phyloP scores from a whole-genome alignment of 2,113 vertebrate species.

The Xenopus laevis region DNA sequence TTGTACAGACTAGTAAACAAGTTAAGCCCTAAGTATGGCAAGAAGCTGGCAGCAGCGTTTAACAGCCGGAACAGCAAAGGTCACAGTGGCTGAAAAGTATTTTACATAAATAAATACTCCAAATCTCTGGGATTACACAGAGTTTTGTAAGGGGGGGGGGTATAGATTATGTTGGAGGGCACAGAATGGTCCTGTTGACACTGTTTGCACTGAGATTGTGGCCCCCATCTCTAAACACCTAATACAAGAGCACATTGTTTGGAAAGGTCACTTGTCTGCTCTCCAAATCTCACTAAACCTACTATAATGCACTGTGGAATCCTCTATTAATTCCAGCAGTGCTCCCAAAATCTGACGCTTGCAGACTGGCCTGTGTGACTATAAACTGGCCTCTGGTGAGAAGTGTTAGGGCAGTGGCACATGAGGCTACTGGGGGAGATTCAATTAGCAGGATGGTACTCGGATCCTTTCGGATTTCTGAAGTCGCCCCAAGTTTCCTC shows the following conservation, averaged over 20 bases:
- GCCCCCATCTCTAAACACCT: background rate
- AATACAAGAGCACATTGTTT: background rate
- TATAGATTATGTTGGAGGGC: too few species aligned
- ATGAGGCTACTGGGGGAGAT: too few species aligned
- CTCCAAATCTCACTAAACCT: background rate
- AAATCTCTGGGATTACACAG: background rate
- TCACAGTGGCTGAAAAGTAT: background rate
- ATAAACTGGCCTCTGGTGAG: too few species aligned
- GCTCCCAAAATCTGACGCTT: too few species aligned
- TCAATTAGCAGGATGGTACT: too few species aligned
- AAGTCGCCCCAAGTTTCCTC: too few species aligned
- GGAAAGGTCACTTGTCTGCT: background rate
- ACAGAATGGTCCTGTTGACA: background rate
- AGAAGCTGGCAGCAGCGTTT: background rate
- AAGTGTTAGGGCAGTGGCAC: too few species aligned
- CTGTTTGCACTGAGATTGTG: background rate
- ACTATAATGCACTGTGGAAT: too few species aligned
- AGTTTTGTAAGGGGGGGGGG: background rate
- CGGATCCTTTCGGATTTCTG: too few species aligned
- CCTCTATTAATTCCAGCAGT: too few species aligned
- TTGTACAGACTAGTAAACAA: background rate
- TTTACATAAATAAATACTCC: background rate
- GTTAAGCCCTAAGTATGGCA: background rate
- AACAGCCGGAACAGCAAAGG: background rate
- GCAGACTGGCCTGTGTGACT: too few species aligned